Conservation (phyloP, 2,797 vertebrate genomes). For the Poecile montanus region DNA sequence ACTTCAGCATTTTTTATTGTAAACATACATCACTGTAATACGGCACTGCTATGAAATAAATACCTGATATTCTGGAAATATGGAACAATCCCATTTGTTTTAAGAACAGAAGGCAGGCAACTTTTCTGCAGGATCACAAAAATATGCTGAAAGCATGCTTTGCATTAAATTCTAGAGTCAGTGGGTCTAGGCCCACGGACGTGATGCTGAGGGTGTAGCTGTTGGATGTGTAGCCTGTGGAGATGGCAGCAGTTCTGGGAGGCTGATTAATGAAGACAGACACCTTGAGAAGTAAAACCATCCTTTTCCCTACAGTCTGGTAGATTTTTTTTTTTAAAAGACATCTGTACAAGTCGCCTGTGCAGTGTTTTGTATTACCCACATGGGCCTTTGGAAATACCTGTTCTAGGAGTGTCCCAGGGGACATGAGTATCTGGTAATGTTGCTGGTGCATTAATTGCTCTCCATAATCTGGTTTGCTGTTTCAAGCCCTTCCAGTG, state of each 20-base stretch:
- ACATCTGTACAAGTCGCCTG: rapidly evolving
- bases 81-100: not conserved
- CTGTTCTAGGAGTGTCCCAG: not conserved
- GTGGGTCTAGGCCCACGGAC: not conserved
- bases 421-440: not conserved
- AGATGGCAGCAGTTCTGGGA: not conserved
- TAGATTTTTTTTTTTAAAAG: not conserved
- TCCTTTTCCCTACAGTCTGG: not conserved
- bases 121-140: not conserved
- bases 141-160: not conserved
- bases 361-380: not conserved
- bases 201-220: not conserved
- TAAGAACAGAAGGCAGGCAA: not conserved
- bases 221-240: not conserved
- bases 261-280: not conserved
- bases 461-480: not conserved
- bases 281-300: not conserved
- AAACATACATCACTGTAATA: slow-evolving; percentile 8
- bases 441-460: not conserved
- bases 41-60: not conserved
- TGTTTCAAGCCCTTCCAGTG: not conserved
- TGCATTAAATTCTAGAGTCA: slow-evolving; percentile 4
- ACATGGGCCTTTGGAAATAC: not conserved
- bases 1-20: slow-evolving; percentile 39
- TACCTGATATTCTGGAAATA: not conserved